A percentile compares a stretch with the other conserved stretches of the same genome.
Conservation (phyloP, 2,888 invertebrate genomes). For the Megalurothrips usitatus region DNA sequence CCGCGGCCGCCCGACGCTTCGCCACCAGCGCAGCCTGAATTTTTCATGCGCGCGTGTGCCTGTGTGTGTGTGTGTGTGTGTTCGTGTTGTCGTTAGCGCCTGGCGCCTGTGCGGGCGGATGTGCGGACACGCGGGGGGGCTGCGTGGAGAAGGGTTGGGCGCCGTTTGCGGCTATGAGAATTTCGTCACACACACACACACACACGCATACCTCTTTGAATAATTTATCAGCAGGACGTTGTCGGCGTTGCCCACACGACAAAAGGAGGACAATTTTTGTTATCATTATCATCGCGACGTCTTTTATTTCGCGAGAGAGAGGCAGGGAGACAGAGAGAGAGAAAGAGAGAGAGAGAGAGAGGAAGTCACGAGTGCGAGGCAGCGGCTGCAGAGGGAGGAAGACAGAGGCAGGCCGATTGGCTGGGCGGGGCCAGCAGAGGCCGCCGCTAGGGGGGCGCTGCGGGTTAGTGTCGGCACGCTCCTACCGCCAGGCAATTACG, state of each 20-base stretch:
- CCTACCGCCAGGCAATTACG: too few species aligned
- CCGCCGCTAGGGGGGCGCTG: too few species aligned
- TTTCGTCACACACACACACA: background rate
- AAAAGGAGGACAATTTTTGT: background rate
- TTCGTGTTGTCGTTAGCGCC: background rate
- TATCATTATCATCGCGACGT: background rate
- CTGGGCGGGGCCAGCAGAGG: background rate
- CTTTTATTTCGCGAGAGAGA: background rate
- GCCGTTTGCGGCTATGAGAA: background rate
- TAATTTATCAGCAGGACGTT: background rate
- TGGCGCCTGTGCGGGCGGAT: background rate
- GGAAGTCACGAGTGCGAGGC: background rate
- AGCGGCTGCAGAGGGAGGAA: too few species aligned
- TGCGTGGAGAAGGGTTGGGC: background rate
- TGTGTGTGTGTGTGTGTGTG: background rate
- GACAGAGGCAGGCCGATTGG: background rate
- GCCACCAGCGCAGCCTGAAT: background rate
- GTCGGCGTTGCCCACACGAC: background rate
- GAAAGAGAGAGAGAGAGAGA: background rate
- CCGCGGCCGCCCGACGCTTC: background rate
- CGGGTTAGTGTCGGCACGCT: too few species aligned
- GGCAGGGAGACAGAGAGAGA: background rate
- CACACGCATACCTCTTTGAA: too few species aligned
- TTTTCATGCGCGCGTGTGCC: slow-evolving; percentile 18
- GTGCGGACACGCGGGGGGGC: background rate